Conservation (phyloP, 1,140 invertebrate genomes). For the Anastrepha obliqua region DNA sequence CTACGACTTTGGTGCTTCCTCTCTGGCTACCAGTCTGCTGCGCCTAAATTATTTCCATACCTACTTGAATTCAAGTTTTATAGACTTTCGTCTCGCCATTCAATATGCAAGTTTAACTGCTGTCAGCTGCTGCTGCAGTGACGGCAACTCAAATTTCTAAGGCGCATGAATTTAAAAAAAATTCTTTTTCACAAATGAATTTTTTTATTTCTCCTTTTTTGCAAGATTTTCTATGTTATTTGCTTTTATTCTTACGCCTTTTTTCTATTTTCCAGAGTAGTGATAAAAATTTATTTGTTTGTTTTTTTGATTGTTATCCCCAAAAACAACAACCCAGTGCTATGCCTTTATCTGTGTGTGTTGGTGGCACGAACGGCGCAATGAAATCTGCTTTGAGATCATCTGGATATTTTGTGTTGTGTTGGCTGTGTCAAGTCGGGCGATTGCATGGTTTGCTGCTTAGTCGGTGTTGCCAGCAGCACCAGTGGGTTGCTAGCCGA, state of each 20-base stretch:
- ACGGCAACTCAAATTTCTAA: neutral
- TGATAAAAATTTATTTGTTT: too few relatives aligned
- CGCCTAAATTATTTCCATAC: neutral
- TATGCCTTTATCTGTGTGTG: neutral
- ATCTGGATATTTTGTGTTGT: neutral
- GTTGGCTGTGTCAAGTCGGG: neutral
- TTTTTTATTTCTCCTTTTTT: too few relatives aligned
- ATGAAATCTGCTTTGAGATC: neutral
- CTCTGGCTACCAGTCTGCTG: too few relatives aligned
- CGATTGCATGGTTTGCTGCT: conserved; percentile 10
- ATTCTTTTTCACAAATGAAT: neutral
- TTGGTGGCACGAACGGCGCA: neutral
- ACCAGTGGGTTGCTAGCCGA: conserved; percentile 3
- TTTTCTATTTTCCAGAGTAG: neutral
- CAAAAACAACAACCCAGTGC: neutral
- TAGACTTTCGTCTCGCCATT: conserved; percentile 26
- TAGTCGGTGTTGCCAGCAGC: neutral
- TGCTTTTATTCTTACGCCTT: neutral
- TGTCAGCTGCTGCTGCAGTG: conserved; percentile 8
- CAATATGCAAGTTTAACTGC: conserved; percentile 7
- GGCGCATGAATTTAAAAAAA: neutral
- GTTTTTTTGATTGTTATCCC: neutral
- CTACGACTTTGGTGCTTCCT: too few relatives aligned
- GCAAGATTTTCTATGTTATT: too few relatives aligned
- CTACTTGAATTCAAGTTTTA: neutral